These are phyloP conservation scores for Falco peregrinus DNA, from an alignment of 2,797 vertebrate species.

Conservation along the genomic window DNA sequence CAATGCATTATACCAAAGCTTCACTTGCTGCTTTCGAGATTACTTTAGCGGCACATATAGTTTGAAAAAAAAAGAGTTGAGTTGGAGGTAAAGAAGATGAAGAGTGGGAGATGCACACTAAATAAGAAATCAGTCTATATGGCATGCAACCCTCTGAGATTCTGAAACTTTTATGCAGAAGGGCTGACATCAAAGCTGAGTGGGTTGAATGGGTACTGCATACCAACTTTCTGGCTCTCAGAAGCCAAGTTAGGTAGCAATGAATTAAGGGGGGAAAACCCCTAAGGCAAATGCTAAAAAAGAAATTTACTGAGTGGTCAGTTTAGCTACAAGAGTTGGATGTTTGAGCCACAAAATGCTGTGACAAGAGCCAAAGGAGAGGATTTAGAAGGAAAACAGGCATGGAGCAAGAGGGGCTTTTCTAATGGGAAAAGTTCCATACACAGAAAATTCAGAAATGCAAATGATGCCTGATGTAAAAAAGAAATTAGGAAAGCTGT, in stretches of 20 bases:
- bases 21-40: neutral
- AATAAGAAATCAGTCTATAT: neutral
- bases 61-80: neutral
- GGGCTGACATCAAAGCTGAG: neutral
- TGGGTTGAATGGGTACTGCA: neutral
- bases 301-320: neutral
- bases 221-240: neutral
- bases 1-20: neutral
- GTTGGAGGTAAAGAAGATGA: neutral
- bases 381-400: neutral
- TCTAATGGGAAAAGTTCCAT: neutral
- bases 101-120: neutral
- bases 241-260: neutral
- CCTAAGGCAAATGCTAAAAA: neutral
- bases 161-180: neutral
- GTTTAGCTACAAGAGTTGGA: neutral
- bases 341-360: neutral
- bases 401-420: neutral
- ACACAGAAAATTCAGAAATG: neutral
- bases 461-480: neutral
- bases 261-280: fast-evolving
- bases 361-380: neutral
- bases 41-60: neutral
- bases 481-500: neutral
- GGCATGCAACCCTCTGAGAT: neutral